Conservation (phyloP, 2,888 invertebrate genomes). For the Erynnis tages region DNA sequence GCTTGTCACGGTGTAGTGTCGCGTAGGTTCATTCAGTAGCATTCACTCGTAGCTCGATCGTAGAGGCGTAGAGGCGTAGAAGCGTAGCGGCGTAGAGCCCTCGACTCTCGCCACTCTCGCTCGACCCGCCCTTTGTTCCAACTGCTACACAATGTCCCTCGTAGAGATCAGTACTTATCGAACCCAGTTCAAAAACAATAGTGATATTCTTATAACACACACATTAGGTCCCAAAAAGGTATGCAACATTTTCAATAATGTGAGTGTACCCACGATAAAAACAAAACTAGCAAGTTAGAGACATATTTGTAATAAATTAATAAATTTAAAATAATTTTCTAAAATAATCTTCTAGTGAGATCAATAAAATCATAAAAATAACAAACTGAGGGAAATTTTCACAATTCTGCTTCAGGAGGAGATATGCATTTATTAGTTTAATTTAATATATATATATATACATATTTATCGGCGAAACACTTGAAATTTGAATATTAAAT, state of each 20-base stretch:
- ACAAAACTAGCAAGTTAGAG: no score
- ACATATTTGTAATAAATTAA: no score
- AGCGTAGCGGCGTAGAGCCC: background rate
- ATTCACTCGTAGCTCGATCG: slow-evolving; percentile 1
- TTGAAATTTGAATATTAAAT: background rate
- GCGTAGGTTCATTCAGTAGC: background rate
- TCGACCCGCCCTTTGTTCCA: background rate
- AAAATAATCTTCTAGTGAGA: background rate
- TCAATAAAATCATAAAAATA: background rate
- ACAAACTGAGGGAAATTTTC: background rate
- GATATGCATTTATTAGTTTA: no score
- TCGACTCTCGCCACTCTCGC: no score
- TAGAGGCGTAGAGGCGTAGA: background rate
- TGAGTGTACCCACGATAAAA: no score
- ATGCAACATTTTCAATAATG: no score
- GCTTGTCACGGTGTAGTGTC: no score
- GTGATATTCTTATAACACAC: no score
- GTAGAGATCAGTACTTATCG: background rate
- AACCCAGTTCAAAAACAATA: no score
- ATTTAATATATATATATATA: no score
- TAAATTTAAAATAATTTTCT: background rate
- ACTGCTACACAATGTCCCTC: background rate
- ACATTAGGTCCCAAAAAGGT: no score
- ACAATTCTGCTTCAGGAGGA: background rate
- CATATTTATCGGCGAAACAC: slow-evolving; percentile 4